Percentiles rank a stretch among this genome's conserved stretches.
Conservation (phyloP, 1,140 invertebrate species). For the Phymorhynchus buccinoides region DNA sequence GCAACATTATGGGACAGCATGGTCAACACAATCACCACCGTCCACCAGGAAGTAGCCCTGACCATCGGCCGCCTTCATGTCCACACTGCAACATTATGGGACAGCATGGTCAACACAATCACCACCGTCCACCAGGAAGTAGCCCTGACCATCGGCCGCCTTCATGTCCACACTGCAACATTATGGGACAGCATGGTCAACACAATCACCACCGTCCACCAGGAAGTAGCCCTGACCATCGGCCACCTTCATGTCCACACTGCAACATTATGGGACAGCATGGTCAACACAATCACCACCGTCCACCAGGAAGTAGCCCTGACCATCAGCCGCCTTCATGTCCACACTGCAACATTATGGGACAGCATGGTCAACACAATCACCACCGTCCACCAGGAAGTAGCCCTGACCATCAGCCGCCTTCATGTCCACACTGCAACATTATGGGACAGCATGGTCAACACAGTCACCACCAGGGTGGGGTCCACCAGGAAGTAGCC, state of each 20-base stretch:
- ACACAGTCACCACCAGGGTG: slow-evolving; percentile 80
- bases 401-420: slow-evolving; percentile 79
- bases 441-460: too few species aligned
- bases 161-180: slow-evolving; percentile 48
- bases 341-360: slow-evolving; percentile 50
- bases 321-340: slow-evolving; percentile 54
- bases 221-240: slow-evolving; percentile 84
- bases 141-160: slow-evolving; percentile 77
- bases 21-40: too few species aligned
- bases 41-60: slow-evolving; percentile 91
- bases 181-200: too few species aligned
- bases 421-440: slow-evolving; percentile 48
- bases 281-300: too few species aligned
- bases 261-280: too few species aligned
- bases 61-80: slow-evolving; percentile 54
- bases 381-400: slow-evolving; percentile 91
- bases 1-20: too few species aligned
- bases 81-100: slow-evolving; percentile 51
- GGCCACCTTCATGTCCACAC: slow-evolving; percentile 45
- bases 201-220: too few species aligned
- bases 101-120: too few species aligned
- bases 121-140: slow-evolving; percentile 92
- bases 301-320: slow-evolving; percentile 91
- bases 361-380: too few species aligned
- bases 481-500: slow-evolving; percentile 95